phyloP scores from a whole-genome alignment of 2,113 vertebrate species.

The Anarhynchus alexandrinus region DNA sequence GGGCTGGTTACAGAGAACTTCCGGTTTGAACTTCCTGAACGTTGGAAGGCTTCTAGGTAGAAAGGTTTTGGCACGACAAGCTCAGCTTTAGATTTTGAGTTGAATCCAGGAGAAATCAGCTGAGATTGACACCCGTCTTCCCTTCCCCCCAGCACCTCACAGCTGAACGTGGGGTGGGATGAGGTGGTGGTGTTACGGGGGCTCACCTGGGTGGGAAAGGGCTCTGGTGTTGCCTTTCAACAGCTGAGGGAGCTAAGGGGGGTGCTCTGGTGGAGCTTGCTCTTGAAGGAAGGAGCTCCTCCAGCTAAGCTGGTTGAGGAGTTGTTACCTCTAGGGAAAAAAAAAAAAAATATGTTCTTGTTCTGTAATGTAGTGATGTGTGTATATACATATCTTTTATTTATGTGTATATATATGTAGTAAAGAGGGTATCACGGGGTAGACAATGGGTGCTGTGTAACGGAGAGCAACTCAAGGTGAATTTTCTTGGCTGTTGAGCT shows the following conservation, averaged over 20 bases:
- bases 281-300: accelerated
- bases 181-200: neutral
- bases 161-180: neutral
- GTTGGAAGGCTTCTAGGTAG: neutral
- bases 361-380: neutral
- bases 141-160: neutral
- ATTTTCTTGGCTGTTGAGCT: neutral
- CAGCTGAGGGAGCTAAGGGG: accelerated
- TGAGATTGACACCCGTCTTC: neutral
- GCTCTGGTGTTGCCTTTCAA: neutral
- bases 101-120: neutral
- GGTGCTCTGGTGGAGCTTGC: accelerated
- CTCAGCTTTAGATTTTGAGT: neutral
- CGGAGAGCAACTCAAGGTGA: neutral
- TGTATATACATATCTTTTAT: accelerated
- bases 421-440: neutral
- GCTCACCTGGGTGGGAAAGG: neutral
- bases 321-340: neutral
- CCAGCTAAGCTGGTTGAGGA: neutral
- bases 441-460: neutral
- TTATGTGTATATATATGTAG: too few species aligned
- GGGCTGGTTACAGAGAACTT: neutral
- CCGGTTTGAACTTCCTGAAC: neutral
- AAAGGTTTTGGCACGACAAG: neutral
- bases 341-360: neutral